These are phyloP conservation scores for Corythaeola cristata DNA, from an alignment of 2,113 vertebrate genomes.

Conservation along the genomic window DNA sequence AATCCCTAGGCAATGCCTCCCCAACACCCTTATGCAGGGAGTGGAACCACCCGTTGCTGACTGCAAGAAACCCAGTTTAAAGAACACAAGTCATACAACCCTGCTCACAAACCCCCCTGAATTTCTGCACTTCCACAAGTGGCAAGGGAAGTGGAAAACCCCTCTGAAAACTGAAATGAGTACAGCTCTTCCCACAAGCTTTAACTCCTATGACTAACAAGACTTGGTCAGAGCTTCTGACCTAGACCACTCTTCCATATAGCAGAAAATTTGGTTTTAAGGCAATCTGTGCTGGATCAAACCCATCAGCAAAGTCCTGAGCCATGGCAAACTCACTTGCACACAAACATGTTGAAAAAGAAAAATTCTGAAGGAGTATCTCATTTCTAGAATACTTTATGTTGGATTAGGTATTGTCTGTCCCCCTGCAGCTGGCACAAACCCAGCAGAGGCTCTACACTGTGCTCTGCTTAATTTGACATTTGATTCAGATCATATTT, in stretches of 20 bases:
- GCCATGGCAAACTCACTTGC: neutral
- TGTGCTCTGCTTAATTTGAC: conserved; percentile 33
- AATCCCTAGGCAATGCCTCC: neutral
- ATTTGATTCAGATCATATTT: conserved; percentile 27
- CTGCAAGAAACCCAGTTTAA: neutral
- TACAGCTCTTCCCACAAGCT: neutral
- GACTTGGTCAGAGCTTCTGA: neutral
- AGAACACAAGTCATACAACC: neutral
- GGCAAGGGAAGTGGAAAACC: neutral
- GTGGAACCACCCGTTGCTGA: neutral
- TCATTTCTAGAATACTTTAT: neutral
- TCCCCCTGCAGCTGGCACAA: neutral
- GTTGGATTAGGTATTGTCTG: neutral
- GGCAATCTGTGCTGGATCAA: neutral
- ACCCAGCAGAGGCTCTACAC: conserved; percentile 14
- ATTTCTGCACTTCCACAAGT: neutral
- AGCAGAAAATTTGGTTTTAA: neutral
- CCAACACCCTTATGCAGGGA: neutral
- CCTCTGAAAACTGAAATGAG: neutral
- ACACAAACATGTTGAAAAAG: neutral
- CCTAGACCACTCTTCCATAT: neutral
- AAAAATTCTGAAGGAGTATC: neutral
- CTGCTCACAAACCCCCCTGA: neutral
- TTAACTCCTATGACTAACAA: neutral
- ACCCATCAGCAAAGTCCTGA: neutral